A percentile compares a stretch with the other conserved stretches of the same genome.
Conservation (phyloP, 2,888 invertebrate species). For the Andrena dorsata region DNA sequence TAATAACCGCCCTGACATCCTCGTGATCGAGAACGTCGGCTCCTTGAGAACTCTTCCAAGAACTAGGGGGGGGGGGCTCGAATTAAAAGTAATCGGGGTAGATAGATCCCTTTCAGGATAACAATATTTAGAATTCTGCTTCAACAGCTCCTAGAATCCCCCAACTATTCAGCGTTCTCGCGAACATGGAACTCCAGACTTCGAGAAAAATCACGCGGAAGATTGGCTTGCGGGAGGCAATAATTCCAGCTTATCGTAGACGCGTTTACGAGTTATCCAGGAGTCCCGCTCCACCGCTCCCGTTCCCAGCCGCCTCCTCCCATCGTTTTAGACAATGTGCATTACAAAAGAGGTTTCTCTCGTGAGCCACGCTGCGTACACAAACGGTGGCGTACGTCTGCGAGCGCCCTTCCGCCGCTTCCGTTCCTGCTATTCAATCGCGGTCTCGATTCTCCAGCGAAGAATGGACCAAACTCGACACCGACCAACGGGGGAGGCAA, state of each 20-base stretch:
- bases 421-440: slow-evolving; percentile 76
- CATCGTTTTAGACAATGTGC: slow-evolving; percentile 67
- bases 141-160: no score
- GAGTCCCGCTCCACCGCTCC: slow-evolving; percentile 8
- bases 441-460: slow-evolving; percentile 73
- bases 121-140: no score
- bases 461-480: slow-evolving; percentile 80
- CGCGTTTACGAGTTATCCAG: slow-evolving; percentile 1
- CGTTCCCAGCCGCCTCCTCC: slow-evolving; percentile 54
- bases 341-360: slow-evolving; percentile 66
- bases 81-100: neutral
- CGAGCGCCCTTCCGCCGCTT: slow-evolving; percentile 74
- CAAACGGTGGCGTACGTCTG: slow-evolving; percentile 63
- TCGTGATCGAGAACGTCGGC: neutral
- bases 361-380: slow-evolving; percentile 48
- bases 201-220: neutral
- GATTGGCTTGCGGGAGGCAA: neutral
- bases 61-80: neutral
- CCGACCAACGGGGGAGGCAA: slow-evolving; percentile 46
- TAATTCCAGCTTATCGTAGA: slow-evolving; percentile 6
- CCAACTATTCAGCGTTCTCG: neutral
- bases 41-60: slow-evolving; percentile 13
- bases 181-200: neutral
- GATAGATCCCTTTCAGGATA: no score
- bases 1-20: slow-evolving; percentile 35